A percentile compares a stretch with the other conserved stretches of the same genome.
These are phyloP conservation scores for Diuraphis noxia DNA, from an alignment of 1,140 invertebrate genomes.

Conservation along the genomic window DNA sequence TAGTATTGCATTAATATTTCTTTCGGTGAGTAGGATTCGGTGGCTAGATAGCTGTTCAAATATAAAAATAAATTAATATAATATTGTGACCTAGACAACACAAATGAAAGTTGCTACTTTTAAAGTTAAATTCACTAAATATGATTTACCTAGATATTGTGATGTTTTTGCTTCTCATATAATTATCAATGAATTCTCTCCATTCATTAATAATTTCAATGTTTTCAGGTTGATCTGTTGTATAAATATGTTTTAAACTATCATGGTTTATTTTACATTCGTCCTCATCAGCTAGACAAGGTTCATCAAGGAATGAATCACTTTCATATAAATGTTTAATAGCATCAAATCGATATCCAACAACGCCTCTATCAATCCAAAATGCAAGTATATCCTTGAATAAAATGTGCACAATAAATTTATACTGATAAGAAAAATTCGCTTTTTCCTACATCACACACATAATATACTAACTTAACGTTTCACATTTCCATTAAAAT, in stretches of 20 bases:
- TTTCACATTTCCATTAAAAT: too few species aligned
- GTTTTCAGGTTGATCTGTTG: slow-evolving; percentile 66
- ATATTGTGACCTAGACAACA: too few species aligned
- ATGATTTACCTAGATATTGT: neutral
- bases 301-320: slow-evolving; percentile 59
- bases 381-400: slow-evolving; percentile 62
- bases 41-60: neutral
- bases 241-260: slow-evolving; percentile 67
- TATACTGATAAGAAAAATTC: neutral
- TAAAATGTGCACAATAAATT: neutral
- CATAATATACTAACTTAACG: too few species aligned
- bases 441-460: neutral
- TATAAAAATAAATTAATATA: neutral
- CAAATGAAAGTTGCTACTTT: neutral
- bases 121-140: neutral
- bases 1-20: neutral
- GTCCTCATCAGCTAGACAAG: neutral
- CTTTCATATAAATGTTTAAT: slow-evolving; percentile 63
- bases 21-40: neutral
- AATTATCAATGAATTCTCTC: slow-evolving; percentile 67
- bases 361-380: slow-evolving; percentile 71
- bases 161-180: slow-evolving; percentile 39
- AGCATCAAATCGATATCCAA: slow-evolving; percentile 73
- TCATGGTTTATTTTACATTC: neutral
- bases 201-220: slow-evolving; percentile 69